A percentile compares a stretch with the other conserved stretches of the same genome.
Evolutionary conservation across 2,113 vertebrate species (phyloP).

Genomic region (Papio anubis): DNA sequence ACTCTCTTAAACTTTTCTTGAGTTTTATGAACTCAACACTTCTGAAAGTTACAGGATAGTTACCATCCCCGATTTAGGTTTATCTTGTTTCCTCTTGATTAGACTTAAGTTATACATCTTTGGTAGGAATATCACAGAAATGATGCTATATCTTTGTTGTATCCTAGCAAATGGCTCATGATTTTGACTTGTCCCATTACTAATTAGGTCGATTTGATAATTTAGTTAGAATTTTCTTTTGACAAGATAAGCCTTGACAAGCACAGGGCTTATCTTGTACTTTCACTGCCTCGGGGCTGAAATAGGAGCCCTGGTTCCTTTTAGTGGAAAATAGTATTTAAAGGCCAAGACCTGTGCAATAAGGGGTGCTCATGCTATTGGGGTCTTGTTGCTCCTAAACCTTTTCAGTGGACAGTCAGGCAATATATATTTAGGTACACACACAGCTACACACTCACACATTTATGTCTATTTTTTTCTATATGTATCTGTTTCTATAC

Average conservation of each 20-base stretch:
- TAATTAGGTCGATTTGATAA: not conserved
- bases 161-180: not conserved
- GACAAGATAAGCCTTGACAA: not conserved
- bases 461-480: not conserved
- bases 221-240: not conserved
- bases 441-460: not conserved
- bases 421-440: not conserved
- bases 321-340: not conserved
- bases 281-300: too few species aligned
- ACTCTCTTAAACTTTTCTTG: too few species aligned
- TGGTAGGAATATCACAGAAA: not conserved
- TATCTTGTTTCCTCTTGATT: not conserved
- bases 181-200: not conserved
- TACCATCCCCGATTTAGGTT: not conserved
- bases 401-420: not conserved
- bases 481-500: not conserved
- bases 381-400: not conserved
- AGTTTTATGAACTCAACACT: not conserved
- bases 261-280: too few species aligned
- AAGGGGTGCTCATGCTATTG: not conserved
- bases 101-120: not conserved
- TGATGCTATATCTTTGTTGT: not conserved
- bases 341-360: not conserved
- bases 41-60: not conserved
- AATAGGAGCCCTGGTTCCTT: too few species aligned